Evolutionary conservation across 2,113 vertebrate genomes (phyloP), one percentile per base, ranked within the genome.

Genomic region (Cynoglossus semilaevis): DNA sequence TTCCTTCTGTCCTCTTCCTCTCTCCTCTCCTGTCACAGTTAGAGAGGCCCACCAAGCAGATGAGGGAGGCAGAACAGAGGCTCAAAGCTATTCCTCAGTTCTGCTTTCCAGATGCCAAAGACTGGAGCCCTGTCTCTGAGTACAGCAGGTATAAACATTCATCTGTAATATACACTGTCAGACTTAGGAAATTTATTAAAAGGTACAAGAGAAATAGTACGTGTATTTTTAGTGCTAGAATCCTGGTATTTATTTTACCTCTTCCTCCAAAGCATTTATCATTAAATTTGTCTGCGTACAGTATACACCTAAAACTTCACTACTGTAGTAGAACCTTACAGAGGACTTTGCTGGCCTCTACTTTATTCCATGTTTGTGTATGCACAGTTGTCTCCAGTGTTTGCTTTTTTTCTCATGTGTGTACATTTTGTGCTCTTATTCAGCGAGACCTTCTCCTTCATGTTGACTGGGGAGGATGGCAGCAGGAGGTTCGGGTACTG

Each of bases 391-490:
- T 40, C 22, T 29, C 0, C 8, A 19, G 14, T 42, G 2, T 22
- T 59, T 55, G 3, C 58, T 1, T 45, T 59, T 17, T 57, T 55
- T 56, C 12, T 64, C 12, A 53, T 62, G 49, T 64, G 22, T 58
- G 5, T 37, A 46, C 19, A 40, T 50, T 73, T 52, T 72, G 18
- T 62, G 68, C 72, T 85, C 81, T 82, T 16, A 90, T 81, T 36
- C 88, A 99, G 97, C 66, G 97, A 99, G 86, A 99, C 96, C 47
- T 99, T 99, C 88, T 99, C 97, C 74, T 99, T 99, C 83, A 98
- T 99, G 96, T 88, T 99, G 86, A 99, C 97, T 17, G 96, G 96
- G 66, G 96, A 98, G 86, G 96, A 99, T 9, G 97, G 96, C 66
- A 98, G 97, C 87, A 90, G 97, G 64, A 89, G 96, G 63, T 99